Base-by-base conservation (phyloP, 2,888 invertebrate genomes). In the Cacoxenus indagator region DNA sequence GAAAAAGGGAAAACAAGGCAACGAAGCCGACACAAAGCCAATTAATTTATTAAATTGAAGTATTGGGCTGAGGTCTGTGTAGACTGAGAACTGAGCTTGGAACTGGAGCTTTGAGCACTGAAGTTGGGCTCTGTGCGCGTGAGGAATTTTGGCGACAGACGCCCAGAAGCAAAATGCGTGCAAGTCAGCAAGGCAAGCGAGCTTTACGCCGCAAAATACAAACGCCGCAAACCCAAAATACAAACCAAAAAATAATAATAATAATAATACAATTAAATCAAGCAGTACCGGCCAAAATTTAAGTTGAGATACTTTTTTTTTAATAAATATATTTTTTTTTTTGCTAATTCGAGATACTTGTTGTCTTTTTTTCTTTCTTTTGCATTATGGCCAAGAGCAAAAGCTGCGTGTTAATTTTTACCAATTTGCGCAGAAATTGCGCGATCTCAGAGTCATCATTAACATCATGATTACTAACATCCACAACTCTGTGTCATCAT, bases 31-130 rank as follows among this genome's bases (percentile, higher is more conserved):
- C 78, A 77, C 82, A 78, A 84, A 86, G 85, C 87, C 85, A 86
- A 86, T 86, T 86, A 87, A 86, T 86, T 86, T 86, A 86, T 86
- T 86, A 85, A 86, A 86, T 86, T 87, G 84, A 86, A 84, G 86
- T 84, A 80, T 85, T 82, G 71, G 70, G 70, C 70, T n/a, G 19
- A 51, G 51, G 59, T 11, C 11, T 26, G 68, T 73, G 75, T 67
- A 71, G 75, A 75, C 37, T 37, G 37, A 68, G 71, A 70, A 22
- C 55, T 67, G 73, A 73, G 70, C 31, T 68, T 72, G 46, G 11
- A 45, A 65, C 22, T 64, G 54, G 48, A 71, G 57, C 26, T 54
- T 37, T 45, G 62, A 59, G 65, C 45, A 8, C 55, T 43, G 37
- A 57, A 55, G 11, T 26, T 9, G 67, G 27, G 11, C 8, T 19